phyloP scores from a whole-genome alignment of 2,797 vertebrate species.

The Myoxocephalus aenaeus region DNA sequence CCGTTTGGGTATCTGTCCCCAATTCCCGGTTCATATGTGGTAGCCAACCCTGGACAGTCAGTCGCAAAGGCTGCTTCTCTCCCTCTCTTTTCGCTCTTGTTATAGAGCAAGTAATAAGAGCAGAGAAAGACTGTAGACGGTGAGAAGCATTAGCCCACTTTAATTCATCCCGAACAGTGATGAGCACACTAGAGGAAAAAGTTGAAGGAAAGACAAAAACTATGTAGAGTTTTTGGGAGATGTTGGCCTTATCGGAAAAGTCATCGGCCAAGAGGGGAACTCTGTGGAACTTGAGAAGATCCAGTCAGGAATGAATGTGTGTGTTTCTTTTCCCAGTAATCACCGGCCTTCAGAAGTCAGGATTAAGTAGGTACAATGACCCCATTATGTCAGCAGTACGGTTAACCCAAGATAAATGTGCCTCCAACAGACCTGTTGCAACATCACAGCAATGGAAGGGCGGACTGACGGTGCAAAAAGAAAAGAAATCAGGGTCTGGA shows the following conservation, averaged over 20 bases:
- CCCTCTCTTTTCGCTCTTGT: not conserved
- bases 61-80: not conserved
- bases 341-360: conserved; percentile 51
- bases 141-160: conserved; percentile 13
- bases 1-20: not conserved
- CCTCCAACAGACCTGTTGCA: conserved; percentile 60
- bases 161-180: conserved; percentile 8
- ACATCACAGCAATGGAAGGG: conserved; percentile 45
- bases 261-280: conserved; percentile 10
- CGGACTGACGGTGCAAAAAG: conserved; percentile 23
- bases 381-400: conserved; percentile 75
- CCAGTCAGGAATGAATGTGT: conserved; percentile 30
- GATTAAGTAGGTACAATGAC: conserved; percentile 72
- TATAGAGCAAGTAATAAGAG: conserved; percentile 17
- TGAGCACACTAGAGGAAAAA: not conserved
- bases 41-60: not conserved
- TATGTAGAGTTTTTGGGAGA: not conserved
- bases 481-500: not conserved
- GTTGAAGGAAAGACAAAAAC: not conserved
- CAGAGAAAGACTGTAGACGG: conserved; percentile 15
- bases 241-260: conserved; percentile 2
- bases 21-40: not conserved
- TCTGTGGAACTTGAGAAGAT: conserved; percentile 25
- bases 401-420: conserved; percentile 66
- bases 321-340: conserved; percentile 46